phyloP scores from a whole-genome alignment of 1,140 invertebrate species.

The Bombus confusus region DNA sequence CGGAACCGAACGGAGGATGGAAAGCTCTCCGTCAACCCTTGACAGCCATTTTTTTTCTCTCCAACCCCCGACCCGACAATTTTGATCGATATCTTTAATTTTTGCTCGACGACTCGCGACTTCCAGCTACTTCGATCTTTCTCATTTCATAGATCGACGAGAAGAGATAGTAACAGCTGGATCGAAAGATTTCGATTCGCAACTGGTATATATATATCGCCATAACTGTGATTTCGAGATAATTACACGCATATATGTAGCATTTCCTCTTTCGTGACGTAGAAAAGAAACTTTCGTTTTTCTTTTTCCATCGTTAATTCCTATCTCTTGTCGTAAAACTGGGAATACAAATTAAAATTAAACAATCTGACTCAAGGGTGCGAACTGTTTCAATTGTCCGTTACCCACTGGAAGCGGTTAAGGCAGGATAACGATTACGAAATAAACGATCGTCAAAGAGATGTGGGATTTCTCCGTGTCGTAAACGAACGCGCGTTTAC shows the following conservation, averaged over 20 bases:
- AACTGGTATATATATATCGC: too few relatives aligned
- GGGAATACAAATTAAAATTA: background rate
- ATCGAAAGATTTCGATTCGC: too few relatives aligned
- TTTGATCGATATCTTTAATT: slow-evolving; percentile 49
- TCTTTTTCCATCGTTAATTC: too few relatives aligned
- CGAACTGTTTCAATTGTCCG: background rate
- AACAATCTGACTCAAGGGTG: background rate
- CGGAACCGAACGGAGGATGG: slow-evolving; percentile 20
- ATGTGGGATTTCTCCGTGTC: background rate
- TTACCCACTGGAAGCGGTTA: background rate
- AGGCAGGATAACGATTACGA: too few relatives aligned
- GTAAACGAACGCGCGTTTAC: slow-evolving; percentile 54
- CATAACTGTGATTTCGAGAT: too few relatives aligned
- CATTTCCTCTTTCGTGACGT: too few relatives aligned
- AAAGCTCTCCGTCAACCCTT: background rate
- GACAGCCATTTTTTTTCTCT: slow-evolving; percentile 14
- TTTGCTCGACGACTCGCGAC: background rate
- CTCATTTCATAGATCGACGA: too few relatives aligned
- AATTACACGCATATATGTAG: too few relatives aligned
- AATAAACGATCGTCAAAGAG: background rate
- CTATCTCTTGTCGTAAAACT: background rate
- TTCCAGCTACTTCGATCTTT: background rate
- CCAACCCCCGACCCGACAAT: background rate
- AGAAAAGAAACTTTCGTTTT: background rate
- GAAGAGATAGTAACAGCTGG: background rate